Conservation (phyloP, 2,797 vertebrate genomes). For the Danionella dracula region DNA sequence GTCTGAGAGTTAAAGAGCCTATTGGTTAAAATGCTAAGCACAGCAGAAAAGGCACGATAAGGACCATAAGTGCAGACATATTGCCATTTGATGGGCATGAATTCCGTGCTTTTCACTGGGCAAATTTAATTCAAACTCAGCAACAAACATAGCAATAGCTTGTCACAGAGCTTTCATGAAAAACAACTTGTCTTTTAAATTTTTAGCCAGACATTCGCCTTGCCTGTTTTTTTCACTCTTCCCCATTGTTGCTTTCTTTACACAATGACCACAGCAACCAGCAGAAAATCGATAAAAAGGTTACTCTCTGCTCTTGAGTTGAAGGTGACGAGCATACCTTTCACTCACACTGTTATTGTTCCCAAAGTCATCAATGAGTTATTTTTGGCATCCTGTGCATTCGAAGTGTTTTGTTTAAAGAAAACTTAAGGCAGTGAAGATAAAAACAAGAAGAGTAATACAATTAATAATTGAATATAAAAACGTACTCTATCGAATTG, state of each 20-base stretch:
- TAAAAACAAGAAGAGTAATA: background rate
- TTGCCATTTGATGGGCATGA: too few species aligned
- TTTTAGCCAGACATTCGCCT: slow-evolving; percentile 14
- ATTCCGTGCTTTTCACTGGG: too few species aligned
- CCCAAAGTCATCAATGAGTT: slow-evolving; percentile 14
- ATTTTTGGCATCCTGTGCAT: background rate
- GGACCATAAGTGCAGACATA: too few species aligned
- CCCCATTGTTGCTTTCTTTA: slow-evolving; percentile 16
- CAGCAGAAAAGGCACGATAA: too few species aligned
- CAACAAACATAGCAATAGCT: slow-evolving; percentile 23
- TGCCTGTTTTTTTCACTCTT: background rate
- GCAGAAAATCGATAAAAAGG: slow-evolving; percentile 31
- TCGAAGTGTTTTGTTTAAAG: background rate
- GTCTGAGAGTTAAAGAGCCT: too few species aligned
- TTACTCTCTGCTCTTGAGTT: slow-evolving; percentile 10
- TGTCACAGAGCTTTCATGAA: slow-evolving; percentile 4
- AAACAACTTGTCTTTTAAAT: slow-evolving; percentile 16
- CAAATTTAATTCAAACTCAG: too few species aligned
- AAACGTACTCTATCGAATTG: background rate
- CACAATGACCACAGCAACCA: slow-evolving; percentile 30
- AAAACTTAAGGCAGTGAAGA: too few species aligned
- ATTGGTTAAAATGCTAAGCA: too few species aligned
- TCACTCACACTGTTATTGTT: slow-evolving; percentile 25
- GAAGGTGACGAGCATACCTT: slow-evolving; percentile 23
- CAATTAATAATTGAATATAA: background rate